Evolutionary conservation across 2,888 invertebrate species (phyloP), one percentile per base, ranked within the genome.

Genomic region (Dorcus parallelipipedus): DNA sequence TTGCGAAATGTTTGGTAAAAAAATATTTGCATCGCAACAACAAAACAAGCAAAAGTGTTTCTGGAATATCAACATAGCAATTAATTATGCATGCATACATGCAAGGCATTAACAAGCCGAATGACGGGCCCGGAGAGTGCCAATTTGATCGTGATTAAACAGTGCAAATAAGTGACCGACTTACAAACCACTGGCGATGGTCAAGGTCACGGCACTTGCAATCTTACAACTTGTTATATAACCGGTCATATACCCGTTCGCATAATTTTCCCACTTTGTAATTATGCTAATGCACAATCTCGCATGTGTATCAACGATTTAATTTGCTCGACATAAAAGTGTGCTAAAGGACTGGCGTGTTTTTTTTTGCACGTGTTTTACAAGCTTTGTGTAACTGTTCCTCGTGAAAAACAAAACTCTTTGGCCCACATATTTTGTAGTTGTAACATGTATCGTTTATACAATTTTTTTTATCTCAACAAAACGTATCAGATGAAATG

Each of bases 171-270:
- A 10, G 42, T 33, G 26, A 33, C 26, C 26, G 26, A 33, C 26
- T 42, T 42, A 17, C 14, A 7, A 14, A 9, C 9, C 42, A 33
- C 5, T 33, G 26, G 6, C 26, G 26, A 33, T 64, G 65, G 66
- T 65, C 69, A 69, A 69, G 67, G 69, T 64, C 64, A 56, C 38
- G 33, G 45, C 17, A 26, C 39, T 56, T 49, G 51, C 52, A 26
- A 23, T 48, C 52, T 49, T 38, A 33, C 38, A 56, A 50, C 51
- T 56, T 56, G 56, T 56, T 56, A 56, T 56, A 51, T 51, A 56
- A 56, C 56, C 56, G 56, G 56, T 56, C 56, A 39, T 50, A 42
- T 56, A 56, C 56, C 56, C 45, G 56, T 50, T 51, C 51, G 20
- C 45, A 47, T 45, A 41, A 49, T 49, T 50, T 41, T 50, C 51